Base-by-base conservation (phyloP, 2,888 invertebrate genomes). In the Campaea margaritaria region DNA sequence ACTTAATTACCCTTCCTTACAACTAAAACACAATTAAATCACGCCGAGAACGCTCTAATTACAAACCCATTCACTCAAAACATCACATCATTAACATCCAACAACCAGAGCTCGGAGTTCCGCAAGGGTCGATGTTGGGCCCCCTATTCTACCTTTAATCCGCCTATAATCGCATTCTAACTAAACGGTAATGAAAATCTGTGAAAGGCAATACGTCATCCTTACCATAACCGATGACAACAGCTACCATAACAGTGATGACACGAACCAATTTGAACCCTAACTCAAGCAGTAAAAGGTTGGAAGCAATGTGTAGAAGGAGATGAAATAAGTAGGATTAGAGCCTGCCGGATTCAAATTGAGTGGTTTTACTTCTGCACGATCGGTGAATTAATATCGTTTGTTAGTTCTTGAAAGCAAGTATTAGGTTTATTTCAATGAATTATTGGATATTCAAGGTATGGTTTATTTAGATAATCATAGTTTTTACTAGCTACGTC, bases 171-270 rank as follows among this genome's bases (percentile, higher is more conserved):
- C 67, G 52, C 10, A 48, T 46, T 47, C 53, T 53, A 60, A 64
- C 62, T 64, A 62, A 65, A 64, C 61, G 60, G 56, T 67, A 67
- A 65, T 67, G 62, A 67, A 65, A 31, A 67, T 62, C 54, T 64
- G 50, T 60, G 56, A 65, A 64, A 67, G 52, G 64, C 65, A 63
- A 67, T 65, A 65, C 61, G 58, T 65, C 67, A 62, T 59, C 56
- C 47, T 60, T 57, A 52, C 49, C 46, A 54, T 58, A 61, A 52
- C 45, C 47, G 56, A 55, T 58, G 63, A 64, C 64, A 64, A 62
- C 61, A 52, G 60, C 50, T 46, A 57, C 54, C 51, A 59, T 60
- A 61, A 61, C 59, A 55, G 51, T 45, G 58, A 57, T 52, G 56
- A 50, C 13, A 11, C 64, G 58, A 55, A 55, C 12, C 58, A 59